Base-by-base conservation (phyloP, 2,888 invertebrate species). In the Thera obeliscata region DNA sequence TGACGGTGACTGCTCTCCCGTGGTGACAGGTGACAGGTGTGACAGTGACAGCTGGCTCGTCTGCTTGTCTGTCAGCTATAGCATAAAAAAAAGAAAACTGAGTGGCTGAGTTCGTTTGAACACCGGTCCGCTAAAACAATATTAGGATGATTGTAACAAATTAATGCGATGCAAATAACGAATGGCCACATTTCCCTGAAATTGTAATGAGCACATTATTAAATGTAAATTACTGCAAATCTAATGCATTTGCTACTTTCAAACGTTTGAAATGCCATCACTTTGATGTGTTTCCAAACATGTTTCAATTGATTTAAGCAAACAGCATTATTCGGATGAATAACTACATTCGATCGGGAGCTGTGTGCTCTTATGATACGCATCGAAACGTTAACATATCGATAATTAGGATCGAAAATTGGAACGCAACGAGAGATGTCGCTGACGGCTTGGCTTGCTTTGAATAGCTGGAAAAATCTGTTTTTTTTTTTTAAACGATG, bases 251-350 rank as follows among this genome's bases (percentile, higher is more conserved):
- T 61, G 38, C 2, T 36, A 49, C 11, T 22, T 67, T 66, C 63
- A 66, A 71, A 60, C 67, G 70, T 74, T 70, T 64, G 63, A 66
- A 70, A 74, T 59, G 56, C 54, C 59, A 56, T 66, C 67, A 66
- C 67, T 74, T 74, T 67, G 66, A 70, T 52, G 64, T 35, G 64
- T 69, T 70, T 64, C 67, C 66, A 63, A 66, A 49, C 56, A 66
- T 60, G 64, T 62, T 72, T 72, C 67, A 72, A 74, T 74, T 72
- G 71, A 66, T 70, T 62, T 57, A 61, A 57, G 56, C 62, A 67
- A 70, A 68, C 64, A 67, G 36, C 46, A 36, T 43, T 64, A 49
- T 68, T 61, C 61, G 63, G 64, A 66, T 64, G 66, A 64, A 64
- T 70, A 62, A 62, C 55, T 62, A 57, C 57, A 57, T 66, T 57